These are phyloP conservation scores for Plestiodon gilberti DNA, from an alignment of 2,113 vertebrate genomes.

Conservation along the genomic window DNA sequence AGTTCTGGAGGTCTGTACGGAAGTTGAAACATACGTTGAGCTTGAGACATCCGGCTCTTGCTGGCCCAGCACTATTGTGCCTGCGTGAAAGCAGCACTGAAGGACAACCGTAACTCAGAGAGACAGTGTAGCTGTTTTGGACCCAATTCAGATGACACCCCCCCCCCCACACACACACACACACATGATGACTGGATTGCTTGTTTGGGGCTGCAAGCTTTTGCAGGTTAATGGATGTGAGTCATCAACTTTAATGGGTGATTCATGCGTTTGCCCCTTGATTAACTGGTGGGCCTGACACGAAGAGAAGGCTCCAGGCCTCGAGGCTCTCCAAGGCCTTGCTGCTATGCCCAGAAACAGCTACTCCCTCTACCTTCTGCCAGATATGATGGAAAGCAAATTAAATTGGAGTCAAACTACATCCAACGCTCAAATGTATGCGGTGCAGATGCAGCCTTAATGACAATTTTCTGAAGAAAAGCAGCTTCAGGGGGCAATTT, in stretches of 20 bases:
- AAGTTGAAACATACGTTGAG: too few relatives aligned
- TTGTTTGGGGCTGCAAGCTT: neutral
- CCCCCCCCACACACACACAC: neutral
- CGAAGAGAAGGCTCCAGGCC: neutral
- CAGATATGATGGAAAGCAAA: neutral
- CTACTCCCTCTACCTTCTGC: neutral
- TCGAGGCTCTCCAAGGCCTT: neutral
- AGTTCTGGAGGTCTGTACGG: too few relatives aligned
- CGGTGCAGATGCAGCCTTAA: neutral
- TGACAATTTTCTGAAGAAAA: neutral
- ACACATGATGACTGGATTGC: neutral
- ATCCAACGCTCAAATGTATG: neutral
- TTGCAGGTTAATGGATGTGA: slow-evolving; percentile 5
- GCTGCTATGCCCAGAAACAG: neutral
- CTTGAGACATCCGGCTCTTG: too few relatives aligned
- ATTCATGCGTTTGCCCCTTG: neutral
- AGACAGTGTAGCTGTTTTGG: neutral
- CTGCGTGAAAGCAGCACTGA: too few relatives aligned
- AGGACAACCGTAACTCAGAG: neutral
- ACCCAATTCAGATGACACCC: neutral
- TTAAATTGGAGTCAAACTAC: neutral
- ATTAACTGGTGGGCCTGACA: neutral
- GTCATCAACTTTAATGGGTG: neutral
- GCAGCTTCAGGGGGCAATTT: too few relatives aligned
- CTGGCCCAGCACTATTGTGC: too few relatives aligned